These are phyloP conservation scores for Chlorocebus sabaeus DNA, from an alignment of 2,113 vertebrate species.

Conservation along the genomic window DNA sequence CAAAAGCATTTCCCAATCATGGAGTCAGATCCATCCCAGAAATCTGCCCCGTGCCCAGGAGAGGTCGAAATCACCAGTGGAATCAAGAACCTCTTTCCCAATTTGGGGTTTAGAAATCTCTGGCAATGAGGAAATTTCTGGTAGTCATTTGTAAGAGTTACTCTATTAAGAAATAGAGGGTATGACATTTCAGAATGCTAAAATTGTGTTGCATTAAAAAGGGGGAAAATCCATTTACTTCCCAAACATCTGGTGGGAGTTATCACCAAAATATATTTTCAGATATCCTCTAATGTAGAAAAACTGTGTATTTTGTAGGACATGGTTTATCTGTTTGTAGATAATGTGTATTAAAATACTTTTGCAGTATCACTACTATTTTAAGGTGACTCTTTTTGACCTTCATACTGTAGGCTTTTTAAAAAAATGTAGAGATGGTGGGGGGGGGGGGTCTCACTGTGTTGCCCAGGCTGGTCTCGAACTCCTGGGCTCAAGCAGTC, in stretches of 20 bases:
- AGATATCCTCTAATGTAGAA: neutral
- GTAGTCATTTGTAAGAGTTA: neutral
- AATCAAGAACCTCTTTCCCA: conserved; percentile 58
- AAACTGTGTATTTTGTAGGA: neutral
- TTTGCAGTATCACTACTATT: neutral
- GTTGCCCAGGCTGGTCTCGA: no score
- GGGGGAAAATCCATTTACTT: neutral
- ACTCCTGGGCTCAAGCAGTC: no score
- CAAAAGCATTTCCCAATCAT: neutral
- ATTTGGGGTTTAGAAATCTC: conserved; percentile 57
- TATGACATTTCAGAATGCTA: conserved; percentile 23
- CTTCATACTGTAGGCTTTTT: neutral
- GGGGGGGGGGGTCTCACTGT: no score
- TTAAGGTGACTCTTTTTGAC: neutral
- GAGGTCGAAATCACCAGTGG: neutral
- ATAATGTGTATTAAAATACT: neutral
- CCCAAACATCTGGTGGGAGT: neutral
- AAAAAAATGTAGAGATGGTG: no score
- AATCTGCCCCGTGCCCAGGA: neutral
- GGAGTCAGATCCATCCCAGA: neutral
- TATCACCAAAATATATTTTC: neutral
- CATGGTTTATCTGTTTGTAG: neutral
- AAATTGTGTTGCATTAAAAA: neutral
- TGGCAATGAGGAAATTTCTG: conserved; percentile 58
- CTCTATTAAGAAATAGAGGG: conserved; percentile 41